Percentiles rank a stretch among this genome's conserved stretches.
Evolutionary conservation across 2,888 invertebrate genomes (phyloP).

Genomic region (Suillia variegata): DNA sequence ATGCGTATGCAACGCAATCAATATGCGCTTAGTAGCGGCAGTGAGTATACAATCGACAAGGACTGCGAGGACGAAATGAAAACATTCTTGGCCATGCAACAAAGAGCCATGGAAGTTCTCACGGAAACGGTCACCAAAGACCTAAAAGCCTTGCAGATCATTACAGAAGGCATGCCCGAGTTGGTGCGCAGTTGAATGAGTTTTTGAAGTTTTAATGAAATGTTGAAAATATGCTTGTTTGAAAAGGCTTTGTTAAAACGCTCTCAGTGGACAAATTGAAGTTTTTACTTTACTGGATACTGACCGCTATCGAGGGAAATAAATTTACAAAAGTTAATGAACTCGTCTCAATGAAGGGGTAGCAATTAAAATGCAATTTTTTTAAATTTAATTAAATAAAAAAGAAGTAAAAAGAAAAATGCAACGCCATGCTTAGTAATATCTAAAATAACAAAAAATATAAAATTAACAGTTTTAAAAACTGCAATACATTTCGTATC

Average conservation of each 20-base stretch:
- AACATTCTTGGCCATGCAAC: constrained; percentile 83
- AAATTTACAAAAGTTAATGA: background rate
- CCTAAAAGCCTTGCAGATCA: constrained; percentile 75
- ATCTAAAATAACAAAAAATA: no score
- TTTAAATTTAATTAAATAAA: no score
- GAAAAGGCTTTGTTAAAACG: background rate
- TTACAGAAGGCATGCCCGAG: constrained; percentile 77
- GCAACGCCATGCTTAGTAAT: no score
- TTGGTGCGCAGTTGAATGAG: constrained; percentile 51
- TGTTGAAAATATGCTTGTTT: background rate
- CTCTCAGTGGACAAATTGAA: background rate
- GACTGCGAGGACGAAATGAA: constrained; percentile 74
- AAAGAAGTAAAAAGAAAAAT: no score
- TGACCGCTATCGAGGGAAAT: background rate
- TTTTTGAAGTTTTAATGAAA: background rate
- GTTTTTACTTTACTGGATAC: no score
- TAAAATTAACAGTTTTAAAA: no score
- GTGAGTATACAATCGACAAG: constrained; percentile 81
- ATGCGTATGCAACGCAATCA: constrained; percentile 76
- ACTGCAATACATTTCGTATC: no score
- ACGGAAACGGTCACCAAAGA: constrained; percentile 84
- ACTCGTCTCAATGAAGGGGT: background rate
- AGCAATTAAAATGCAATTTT: no score
- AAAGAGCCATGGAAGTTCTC: constrained; percentile 85
- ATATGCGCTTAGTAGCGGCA: constrained; percentile 65